Evolutionary conservation across 1,140 invertebrate genomes (phyloP).

Genomic region (Ganaspis sp.): DNA sequence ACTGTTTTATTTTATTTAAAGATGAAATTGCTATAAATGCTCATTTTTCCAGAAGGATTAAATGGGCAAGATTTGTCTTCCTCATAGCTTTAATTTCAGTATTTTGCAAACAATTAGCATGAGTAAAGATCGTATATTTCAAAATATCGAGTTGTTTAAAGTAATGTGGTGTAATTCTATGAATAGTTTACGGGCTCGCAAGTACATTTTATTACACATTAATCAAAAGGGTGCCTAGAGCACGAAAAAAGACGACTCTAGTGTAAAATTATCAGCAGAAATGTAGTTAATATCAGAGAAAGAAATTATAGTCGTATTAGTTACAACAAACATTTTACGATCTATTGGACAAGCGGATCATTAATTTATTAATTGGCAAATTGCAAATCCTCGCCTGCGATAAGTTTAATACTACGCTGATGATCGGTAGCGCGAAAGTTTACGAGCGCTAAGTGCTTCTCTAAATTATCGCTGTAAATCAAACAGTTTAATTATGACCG

Average conservation of each 20-base stretch:
- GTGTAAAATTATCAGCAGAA: neutral
- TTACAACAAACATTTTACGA: neutral
- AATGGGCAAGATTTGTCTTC: too few species aligned
- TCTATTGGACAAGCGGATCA: neutral
- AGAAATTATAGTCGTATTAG: neutral
- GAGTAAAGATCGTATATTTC: too few species aligned
- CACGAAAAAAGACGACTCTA: neutral
- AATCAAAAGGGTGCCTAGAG: neutral
- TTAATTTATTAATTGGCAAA: constrained; percentile 30
- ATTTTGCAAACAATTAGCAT: too few species aligned
- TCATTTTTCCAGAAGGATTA: too few species aligned
- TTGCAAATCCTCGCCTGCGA: constrained; percentile 11
- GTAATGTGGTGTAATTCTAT: too few species aligned
- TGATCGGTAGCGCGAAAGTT: constrained; percentile 19
- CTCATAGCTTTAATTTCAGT: too few species aligned
- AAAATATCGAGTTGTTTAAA: too few species aligned
- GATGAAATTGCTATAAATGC: too few species aligned
- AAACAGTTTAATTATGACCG: constrained; percentile 29
- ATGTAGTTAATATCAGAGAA: neutral
- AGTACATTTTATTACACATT: too few species aligned
- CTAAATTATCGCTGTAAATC: constrained; percentile 29
- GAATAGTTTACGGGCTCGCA: too few species aligned
- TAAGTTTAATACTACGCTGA: neutral
- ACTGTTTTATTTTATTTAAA: too few species aligned
- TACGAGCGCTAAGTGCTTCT: constrained; percentile 24